Conservation (phyloP, 1,140 invertebrate genomes). For the Temnothorax longispinosus region DNA sequence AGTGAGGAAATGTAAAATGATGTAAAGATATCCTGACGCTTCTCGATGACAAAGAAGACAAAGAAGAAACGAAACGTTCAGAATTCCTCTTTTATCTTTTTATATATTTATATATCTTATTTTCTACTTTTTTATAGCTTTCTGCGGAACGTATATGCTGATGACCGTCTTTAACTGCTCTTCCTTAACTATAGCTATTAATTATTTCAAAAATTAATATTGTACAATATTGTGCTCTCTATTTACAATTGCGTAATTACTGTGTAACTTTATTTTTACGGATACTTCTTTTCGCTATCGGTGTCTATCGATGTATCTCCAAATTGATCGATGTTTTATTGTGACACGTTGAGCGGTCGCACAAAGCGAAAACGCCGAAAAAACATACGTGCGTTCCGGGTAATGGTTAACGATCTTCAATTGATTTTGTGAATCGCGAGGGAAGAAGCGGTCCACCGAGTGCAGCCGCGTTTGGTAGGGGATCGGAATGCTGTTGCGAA, state of each 20-base stretch:
- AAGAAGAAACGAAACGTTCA: neutral
- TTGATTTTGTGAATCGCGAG: slow-evolving; percentile 74
- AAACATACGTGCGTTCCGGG: slow-evolving; percentile 47
- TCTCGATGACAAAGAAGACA: neutral
- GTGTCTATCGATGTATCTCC: neutral
- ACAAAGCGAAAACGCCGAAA: slow-evolving; percentile 38
- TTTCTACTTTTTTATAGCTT: neutral
- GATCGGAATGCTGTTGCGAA: slow-evolving; percentile 68
- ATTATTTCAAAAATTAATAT: neutral
- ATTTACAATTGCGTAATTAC: neutral
- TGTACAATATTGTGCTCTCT: neutral
- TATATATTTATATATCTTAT: neutral
- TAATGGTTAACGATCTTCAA: slow-evolving; percentile 68
- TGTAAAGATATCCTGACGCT: neutral
- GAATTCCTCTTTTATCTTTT: neutral
- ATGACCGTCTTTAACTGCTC: neutral
- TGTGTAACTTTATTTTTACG: neutral
- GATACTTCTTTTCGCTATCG: neutral
- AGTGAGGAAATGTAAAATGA: neutral
- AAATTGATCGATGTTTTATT: slow-evolving; percentile 5
- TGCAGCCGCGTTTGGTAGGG: slow-evolving; percentile 58
- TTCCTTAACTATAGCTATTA: neutral
- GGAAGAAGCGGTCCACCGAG: slow-evolving; percentile 57
- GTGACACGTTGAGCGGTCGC: neutral
- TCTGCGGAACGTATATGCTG: neutral